Conservation (phyloP, 2,797 vertebrate genomes). For the Gadopsis marmoratus region DNA sequence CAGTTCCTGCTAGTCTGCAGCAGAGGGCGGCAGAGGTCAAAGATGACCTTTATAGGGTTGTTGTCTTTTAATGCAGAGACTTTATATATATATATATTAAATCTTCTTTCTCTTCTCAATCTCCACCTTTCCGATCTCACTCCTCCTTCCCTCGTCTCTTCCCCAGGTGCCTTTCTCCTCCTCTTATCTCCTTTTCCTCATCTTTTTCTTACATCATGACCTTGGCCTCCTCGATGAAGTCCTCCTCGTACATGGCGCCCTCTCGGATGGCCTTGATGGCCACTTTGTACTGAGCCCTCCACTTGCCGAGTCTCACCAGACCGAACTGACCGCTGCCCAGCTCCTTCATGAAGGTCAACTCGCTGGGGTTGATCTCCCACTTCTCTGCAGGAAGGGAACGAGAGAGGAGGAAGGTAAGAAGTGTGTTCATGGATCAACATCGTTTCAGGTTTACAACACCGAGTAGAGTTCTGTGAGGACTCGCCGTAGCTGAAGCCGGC, state of each 20-base stretch:
- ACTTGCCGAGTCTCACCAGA: conserved; percentile 88
- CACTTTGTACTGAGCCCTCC: conserved; percentile 86
- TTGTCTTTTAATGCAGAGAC: too few species aligned
- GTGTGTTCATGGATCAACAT: not conserved
- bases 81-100: too few species aligned
- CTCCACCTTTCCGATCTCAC: too few species aligned
- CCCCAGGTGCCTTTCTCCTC: not conserved
- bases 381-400: conserved; percentile 79
- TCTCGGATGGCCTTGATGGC: conserved; percentile 95
- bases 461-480: conserved; percentile 21
- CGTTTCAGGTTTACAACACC: not conserved
- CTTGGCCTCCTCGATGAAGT: conserved; percentile 97
- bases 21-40: conserved; percentile 3
- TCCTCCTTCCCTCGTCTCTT: not conserved
- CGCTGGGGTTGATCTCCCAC: conserved; percentile 89
- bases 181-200: too few species aligned
- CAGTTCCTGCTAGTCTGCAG: not conserved
- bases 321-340: conserved; percentile 91
- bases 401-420: not conserved
- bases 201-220: conserved; percentile 92
- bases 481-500: conserved; percentile 97
- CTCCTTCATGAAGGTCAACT: conserved; percentile 88
- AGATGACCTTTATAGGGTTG: not conserved
- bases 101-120: too few species aligned
- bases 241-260: conserved; percentile 95